Conservation (phyloP, 2,113 vertebrate species). For the Fulica atra region DNA sequence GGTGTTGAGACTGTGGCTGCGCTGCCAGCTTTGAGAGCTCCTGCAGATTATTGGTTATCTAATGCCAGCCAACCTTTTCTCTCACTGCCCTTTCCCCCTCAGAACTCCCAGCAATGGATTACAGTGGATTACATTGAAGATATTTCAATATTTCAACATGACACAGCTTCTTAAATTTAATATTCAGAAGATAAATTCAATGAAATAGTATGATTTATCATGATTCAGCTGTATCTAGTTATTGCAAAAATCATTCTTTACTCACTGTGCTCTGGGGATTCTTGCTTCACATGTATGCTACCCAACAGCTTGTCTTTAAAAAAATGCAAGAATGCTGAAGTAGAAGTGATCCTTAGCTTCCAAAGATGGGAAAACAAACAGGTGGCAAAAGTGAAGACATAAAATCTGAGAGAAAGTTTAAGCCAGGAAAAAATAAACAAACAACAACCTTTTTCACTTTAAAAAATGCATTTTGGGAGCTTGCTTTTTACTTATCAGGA, state of each 20-base stretch:
- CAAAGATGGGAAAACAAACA: neutral
- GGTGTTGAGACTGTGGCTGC: neutral
- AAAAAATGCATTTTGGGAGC: neutral
- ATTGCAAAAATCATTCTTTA: constrained; percentile 44
- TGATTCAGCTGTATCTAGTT: constrained; percentile 25
- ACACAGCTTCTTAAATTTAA: constrained; percentile 51
- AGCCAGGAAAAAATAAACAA: neutral
- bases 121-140: neutral
- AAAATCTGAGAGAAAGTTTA: neutral
- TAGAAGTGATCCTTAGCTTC: neutral
- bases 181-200: constrained; percentile 62
- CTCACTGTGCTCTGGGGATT: neutral
- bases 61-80: constrained; percentile 20
- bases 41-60: constrained; percentile 14
- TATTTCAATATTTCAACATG: constrained; percentile 59
- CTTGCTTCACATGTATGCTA: neutral
- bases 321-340: neutral
- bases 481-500: neutral
- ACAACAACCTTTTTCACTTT: neutral
- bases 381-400: neutral
- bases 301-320: neutral
- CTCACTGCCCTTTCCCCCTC: constrained; percentile 1
- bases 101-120: constrained; percentile 24
- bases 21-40: constrained; percentile 3
- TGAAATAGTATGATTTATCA: constrained; percentile 57